A percentile compares a stretch with the other conserved stretches of the same genome.
These are phyloP conservation scores for Chymomyza costata DNA, from an alignment of 1,140 invertebrate species.

Conservation along the genomic window DNA sequence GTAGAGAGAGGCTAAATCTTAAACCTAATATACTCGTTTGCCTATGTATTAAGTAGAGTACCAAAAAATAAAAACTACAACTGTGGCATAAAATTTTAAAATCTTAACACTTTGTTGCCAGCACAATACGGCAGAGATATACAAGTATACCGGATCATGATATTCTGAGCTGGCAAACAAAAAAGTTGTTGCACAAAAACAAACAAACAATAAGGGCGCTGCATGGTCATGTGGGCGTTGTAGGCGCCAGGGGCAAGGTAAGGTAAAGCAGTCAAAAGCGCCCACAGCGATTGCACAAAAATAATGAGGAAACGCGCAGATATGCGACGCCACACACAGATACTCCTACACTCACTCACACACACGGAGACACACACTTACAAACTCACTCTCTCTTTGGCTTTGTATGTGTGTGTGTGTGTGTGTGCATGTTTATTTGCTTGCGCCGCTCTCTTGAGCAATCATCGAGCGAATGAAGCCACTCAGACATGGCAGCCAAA, in stretches of 20 bases:
- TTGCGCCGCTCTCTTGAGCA: constrained; percentile 47
- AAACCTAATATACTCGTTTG: no score
- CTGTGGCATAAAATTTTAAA: constrained; percentile 58
- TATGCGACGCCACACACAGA: constrained; percentile 43
- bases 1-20: no score
- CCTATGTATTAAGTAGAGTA: constrained; percentile 11
- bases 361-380: constrained; percentile 2
- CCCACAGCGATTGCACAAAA: constrained; percentile 71
- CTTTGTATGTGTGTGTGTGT: constrained; percentile 8
- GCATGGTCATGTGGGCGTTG: no score
- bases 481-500: constrained; percentile 48
- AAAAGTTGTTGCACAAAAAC: constrained; percentile 38
- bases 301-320: constrained; percentile 69
- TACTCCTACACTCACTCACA: constrained; percentile 4
- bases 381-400: no score
- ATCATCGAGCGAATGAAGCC: constrained; percentile 65
- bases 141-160: constrained; percentile 30
- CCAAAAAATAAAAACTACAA: constrained; percentile 21
- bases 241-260: constrained; percentile 10
- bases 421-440: constrained; percentile 18
- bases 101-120: constrained; percentile 62
- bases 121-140: constrained; percentile 2
- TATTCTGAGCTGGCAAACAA: constrained; percentile 48
- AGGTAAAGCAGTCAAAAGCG: constrained; percentile 41
- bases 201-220: no score